Evolutionary conservation across 1,140 invertebrate species (phyloP), one percentile per base, ranked within the genome.

Genomic region (Apis laboriosa): DNA sequence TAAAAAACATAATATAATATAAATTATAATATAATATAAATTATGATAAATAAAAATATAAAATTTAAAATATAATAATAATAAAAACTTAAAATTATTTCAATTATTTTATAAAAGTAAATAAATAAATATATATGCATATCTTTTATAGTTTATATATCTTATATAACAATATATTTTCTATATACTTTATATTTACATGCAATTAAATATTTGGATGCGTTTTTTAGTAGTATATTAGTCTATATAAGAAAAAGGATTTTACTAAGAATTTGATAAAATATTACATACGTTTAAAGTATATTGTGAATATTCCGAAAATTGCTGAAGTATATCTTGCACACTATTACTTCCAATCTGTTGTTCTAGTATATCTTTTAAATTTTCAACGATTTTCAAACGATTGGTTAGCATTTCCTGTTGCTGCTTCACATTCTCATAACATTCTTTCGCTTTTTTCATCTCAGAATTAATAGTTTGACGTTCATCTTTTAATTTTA

Each of bases 311-410:
- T 90, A 87, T 77, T 88, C 91, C 0, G 91, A 91, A 74, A 93
- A 93, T 49, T 77, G 89, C 56, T 91, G 86, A 77, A 93, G 86
- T 11, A 92, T 83, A 24, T 88, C 88, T 28, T 92, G 86, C 0
- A 92, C 87, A 5, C 88, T 85, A 0, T 83, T 75, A 53, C 80
- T 88, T 4, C 92, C 92, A 28, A 93, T 93, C 72, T 93, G 90
- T 58, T 93, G 86, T 58, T 93, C 92, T 9, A 93, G 71, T 55
- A 93, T 92, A 68, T 92, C 92, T 75, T 92, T 93, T 13, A 93
- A 76, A 64, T 89, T 89, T 55, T 92, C 92, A 3, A 93, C 92
- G 43, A 93, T 92, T 77, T 90, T 85, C 58, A 93, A 80, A 3
- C 91, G 90, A 84, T 84, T 85, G 0, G 85, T 87, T 56, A 93